A percentile compares a stretch with the other conserved stretches of the same genome.
These are phyloP conservation scores for Xiphias gladius DNA, from an alignment of 2,113 vertebrate genomes.

Conservation along the genomic window DNA sequence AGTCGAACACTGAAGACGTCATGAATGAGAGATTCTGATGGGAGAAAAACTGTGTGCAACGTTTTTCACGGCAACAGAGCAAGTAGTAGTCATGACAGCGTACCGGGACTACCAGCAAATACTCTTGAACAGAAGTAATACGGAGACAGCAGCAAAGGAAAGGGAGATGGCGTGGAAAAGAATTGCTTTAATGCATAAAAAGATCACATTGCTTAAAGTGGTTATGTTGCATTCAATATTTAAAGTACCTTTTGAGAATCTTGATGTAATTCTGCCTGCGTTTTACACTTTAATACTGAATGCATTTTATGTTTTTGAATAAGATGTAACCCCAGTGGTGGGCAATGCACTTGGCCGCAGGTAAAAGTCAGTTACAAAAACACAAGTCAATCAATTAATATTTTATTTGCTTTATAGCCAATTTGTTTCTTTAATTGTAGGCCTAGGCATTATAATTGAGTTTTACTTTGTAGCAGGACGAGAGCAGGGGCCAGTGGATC, in stretches of 20 bases:
- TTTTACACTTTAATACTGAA: too few relatives aligned
- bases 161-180: background rate
- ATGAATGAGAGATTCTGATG: background rate
- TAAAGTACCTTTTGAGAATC: background rate
- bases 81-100: background rate
- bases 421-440: background rate
- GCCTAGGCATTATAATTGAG: background rate
- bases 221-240: background rate
- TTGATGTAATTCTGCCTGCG: too few relatives aligned
- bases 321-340: too few relatives aligned
- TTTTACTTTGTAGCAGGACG: background rate
- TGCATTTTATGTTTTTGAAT: too few relatives aligned
- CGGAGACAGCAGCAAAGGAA: background rate
- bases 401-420: background rate
- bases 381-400: background rate
- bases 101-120: background rate
- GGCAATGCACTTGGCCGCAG: background rate
- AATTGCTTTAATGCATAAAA: background rate
- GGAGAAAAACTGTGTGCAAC: background rate
- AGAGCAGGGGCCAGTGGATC: too few relatives aligned
- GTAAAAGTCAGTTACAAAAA: background rate
- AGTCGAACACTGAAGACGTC: background rate
- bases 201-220: background rate
- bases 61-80: background rate
- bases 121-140: too few relatives aligned